Evolutionary conservation across 1,140 invertebrate species (phyloP), one percentile per base, ranked within the genome.

Genomic region (Drosophila micromelanica): DNA sequence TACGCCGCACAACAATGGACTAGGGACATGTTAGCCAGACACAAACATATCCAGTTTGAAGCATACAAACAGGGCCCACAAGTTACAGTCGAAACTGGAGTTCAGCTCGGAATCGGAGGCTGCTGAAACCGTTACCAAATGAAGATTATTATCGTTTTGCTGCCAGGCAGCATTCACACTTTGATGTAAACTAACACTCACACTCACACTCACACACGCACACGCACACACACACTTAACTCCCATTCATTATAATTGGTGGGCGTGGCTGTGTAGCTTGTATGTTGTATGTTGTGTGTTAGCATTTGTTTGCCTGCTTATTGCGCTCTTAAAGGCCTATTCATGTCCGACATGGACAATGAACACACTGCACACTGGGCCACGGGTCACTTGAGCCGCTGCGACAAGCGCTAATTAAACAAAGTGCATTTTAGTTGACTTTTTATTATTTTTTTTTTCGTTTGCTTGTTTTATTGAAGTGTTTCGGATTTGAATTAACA

Each of bases 141-240:
- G 62, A 77, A 77, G 74, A 86, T 81, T 85, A 86, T 86, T 86
- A 85, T 86, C 79, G 78, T 86, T 81, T 54, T 62, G 81, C 78
- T 72, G 67, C 49, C 56, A 67, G 62, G 51, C 45, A 60, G 42
- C 38, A 71, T 63, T 55, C 62, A 71, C 79, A 77, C 78, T 70
- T 71, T 78, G 55, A 57, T 57, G 13, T 32, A 32, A 35, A 38
- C 35, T 38, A 15, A n/a, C 13, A 51, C 15, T 32, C 56, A 54
- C 62, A 69, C 54, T 56, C 68, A 45, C 38, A 23, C n/a, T n/a
- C n/a, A n/a, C n/a, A n/a, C 57, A 64, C 49, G 49, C 68, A 37
- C 37, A 4, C 1, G 0, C n/a, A 12, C 48, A 45, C 40, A 37
- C 42, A 45, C 60, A 60, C 48, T 55, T 17, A 51, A 40, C 27